phyloP scores from a whole-genome alignment of 2,888 invertebrate genomes.

The Vannuccia rotundouncinata region DNA sequence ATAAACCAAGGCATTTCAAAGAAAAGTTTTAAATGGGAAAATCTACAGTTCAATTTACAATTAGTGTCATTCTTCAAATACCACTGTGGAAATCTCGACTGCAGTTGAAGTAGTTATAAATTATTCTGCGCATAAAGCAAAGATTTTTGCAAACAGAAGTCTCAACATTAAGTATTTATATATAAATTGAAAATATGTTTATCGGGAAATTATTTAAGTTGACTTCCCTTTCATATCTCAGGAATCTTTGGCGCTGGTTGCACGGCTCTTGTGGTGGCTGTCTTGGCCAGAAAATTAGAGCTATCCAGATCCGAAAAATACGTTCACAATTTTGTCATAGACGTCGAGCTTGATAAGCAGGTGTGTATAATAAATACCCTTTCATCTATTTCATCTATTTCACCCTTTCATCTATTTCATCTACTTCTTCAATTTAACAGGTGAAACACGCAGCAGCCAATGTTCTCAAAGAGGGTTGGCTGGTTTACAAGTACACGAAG shows the following conservation, averaged over 20 bases:
- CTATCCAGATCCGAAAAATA: constrained; percentile 54
- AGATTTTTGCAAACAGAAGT: too few species aligned
- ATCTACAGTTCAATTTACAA: too few species aligned
- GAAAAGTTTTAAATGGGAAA: too few species aligned
- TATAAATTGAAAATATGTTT: too few species aligned
- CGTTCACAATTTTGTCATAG: constrained; percentile 55
- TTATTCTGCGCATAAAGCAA: too few species aligned
- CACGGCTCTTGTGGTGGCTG: constrained; percentile 54
- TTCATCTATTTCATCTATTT: too few species aligned
- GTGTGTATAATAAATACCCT: constrained; percentile 42
- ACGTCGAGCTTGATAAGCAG: constrained; percentile 51
- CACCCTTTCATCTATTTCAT: constrained; percentile 33
- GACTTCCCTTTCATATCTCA: background rate
- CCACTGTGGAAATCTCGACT: too few species aligned
- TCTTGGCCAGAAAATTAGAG: constrained; percentile 52
- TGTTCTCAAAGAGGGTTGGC: constrained; percentile 52
- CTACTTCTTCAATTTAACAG: too few species aligned
- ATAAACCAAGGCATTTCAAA: too few species aligned
- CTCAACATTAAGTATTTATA: too few species aligned
- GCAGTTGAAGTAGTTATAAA: too few species aligned
- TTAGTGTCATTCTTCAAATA: too few species aligned
- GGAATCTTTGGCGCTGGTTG: constrained; percentile 53
- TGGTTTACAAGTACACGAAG: constrained; percentile 46
- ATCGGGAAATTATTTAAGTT: background rate
- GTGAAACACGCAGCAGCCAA: constrained; percentile 49